Percentiles rank a stretch among this genome's conserved stretches.
phyloP scores from a whole-genome alignment of 1,140 invertebrate genomes.

The Drosophila novamexicana region DNA sequence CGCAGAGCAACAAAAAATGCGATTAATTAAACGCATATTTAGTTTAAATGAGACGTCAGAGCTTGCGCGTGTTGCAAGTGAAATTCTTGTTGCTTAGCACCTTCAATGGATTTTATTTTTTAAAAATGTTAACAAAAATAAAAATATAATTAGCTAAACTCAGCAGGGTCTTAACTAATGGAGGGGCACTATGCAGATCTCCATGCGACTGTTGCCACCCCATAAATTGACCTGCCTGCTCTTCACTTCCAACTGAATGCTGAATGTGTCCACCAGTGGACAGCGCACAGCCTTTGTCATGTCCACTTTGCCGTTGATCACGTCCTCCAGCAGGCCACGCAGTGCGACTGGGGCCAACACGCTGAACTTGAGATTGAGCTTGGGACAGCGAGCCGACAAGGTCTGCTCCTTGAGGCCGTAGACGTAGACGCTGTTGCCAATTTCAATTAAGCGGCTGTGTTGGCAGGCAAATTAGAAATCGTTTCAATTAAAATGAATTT shows the following conservation, averaged over 20 bases:
- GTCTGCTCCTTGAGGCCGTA: constrained; percentile 1
- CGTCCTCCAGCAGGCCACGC: constrained; percentile 1
- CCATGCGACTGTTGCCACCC: neutral
- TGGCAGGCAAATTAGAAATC: neutral
- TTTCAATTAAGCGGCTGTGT: constrained; percentile 11
- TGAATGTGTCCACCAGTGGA: neutral
- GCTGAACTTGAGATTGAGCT: constrained; percentile 17
- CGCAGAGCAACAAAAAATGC: too few species aligned
- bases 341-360: constrained; percentile 5
- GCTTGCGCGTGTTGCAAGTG: too few species aligned
- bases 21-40: too few species aligned
- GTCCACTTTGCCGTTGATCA: constrained; percentile 20
- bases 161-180: neutral
- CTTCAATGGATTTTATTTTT: too few species aligned
- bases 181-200: constrained; percentile 14
- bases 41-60: too few species aligned
- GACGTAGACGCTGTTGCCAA: constrained; percentile 15
- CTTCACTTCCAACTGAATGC: constrained; percentile 20
- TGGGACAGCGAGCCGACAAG: neutral
- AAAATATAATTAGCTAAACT: too few species aligned
- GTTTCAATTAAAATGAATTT: neutral
- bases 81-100: too few species aligned
- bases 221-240: neutral
- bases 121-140: too few species aligned
- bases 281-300: neutral